A percentile compares a stretch with the other conserved stretches of the same genome.
Conservation (phyloP, 2,888 invertebrate species). For the Biston betularia region DNA sequence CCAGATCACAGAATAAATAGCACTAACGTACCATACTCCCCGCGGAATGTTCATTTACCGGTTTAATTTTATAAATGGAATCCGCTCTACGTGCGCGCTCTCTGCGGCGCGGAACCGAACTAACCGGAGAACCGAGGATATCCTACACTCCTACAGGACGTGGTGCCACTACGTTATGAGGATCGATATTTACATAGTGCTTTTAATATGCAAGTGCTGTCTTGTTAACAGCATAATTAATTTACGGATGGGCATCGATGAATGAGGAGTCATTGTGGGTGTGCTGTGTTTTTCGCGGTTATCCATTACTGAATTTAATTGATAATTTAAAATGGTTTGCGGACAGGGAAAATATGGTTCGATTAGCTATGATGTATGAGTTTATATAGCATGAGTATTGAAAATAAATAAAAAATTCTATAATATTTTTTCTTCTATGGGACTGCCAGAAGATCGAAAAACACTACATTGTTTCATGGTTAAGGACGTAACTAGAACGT, state of each 20-base stretch:
- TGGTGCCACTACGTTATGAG: slow-evolving; percentile 72
- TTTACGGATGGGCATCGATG: slow-evolving; percentile 44
- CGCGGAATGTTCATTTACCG: slow-evolving; percentile 55
- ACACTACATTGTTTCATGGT: no score
- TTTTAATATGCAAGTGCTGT: slow-evolving; percentile 77
- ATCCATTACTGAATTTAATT: slow-evolving; percentile 13
- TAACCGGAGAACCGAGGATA: slow-evolving; percentile 72
- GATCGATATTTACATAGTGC: slow-evolving; percentile 84
- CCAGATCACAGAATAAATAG: slow-evolving; percentile 20
- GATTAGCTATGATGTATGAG: background rate
- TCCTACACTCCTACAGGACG: slow-evolving; percentile 84
- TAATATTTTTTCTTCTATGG: no score
- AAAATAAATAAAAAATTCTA: no score
- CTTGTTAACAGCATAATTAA: slow-evolving; percentile 56
- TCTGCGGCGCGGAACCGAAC: slow-evolving; percentile 77
- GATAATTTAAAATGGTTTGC: background rate
- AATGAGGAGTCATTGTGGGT: slow-evolving; percentile 30
- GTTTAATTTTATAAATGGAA: slow-evolving; percentile 66
- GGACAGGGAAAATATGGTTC: background rate
- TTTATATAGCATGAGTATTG: background rate
- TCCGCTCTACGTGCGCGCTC: slow-evolving; percentile 71
- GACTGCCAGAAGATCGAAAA: no score
- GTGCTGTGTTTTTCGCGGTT: slow-evolving; percentile 23
- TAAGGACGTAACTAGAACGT: no score
- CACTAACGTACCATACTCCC: slow-evolving; percentile 38